Evolutionary conservation across 2,888 invertebrate species (phyloP).

Genomic region (Eledone cirrhosa): DNA sequence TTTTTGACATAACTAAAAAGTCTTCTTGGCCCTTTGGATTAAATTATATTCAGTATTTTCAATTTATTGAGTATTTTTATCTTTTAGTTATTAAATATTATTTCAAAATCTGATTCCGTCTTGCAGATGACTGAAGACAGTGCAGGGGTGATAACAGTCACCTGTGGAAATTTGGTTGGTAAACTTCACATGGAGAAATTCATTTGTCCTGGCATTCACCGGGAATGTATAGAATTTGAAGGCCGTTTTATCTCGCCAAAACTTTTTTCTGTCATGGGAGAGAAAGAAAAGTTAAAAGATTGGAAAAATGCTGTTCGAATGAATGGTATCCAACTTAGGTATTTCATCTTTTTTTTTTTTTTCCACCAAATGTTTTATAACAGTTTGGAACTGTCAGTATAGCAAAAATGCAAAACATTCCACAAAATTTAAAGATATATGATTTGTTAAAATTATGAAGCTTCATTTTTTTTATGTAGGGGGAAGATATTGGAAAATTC

Average conservation of each 20-base stretch:
- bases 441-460: no score
- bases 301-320: slow-evolving; percentile 69
- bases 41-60: no score
- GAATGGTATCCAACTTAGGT: slow-evolving; percentile 56
- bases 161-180: slow-evolving; percentile 53
- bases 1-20: no score
- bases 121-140: slow-evolving; percentile 23
- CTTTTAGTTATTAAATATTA: no score
- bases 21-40: no score
- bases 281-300: slow-evolving; percentile 68
- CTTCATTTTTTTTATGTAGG: no score
- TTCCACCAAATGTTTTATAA: no score
- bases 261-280: slow-evolving; percentile 66
- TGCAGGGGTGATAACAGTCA: slow-evolving; percentile 42
- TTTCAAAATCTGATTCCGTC: background rate
- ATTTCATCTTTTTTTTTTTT: slow-evolving; percentile 9
- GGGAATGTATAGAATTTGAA: slow-evolving; percentile 66
- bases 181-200: slow-evolving; percentile 57
- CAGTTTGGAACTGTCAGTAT: no score
- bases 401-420: no score
- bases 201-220: slow-evolving; percentile 68
- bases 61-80: no score
- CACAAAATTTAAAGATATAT: no score
- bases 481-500: no score
- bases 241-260: slow-evolving; percentile 66